phyloP scores from a whole-genome alignment of 2,888 invertebrate genomes.

The Hirtodrosophila trivittata region DNA sequence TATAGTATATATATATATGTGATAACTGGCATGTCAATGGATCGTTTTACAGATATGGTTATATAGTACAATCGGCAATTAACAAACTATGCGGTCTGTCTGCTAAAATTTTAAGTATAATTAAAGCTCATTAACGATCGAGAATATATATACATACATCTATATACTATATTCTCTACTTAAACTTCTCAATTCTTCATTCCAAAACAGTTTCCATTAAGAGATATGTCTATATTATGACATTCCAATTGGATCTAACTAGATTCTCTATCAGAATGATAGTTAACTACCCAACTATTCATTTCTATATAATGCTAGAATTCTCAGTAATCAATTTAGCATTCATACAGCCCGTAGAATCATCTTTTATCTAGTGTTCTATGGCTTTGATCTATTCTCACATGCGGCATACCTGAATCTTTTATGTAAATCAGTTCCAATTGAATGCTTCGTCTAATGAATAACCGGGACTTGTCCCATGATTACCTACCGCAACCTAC shows the following conservation, averaged over 20 bases:
- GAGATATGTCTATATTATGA: too few relatives aligned
- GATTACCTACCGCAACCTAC: conserved; percentile 15
- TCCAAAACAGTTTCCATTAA: too few relatives aligned
- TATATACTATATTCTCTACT: too few relatives aligned
- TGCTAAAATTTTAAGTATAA: background rate
- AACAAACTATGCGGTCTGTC: background rate
- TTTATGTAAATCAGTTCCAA: conserved; percentile 51
- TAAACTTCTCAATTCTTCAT: too few relatives aligned
- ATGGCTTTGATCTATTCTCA: background rate
- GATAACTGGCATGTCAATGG: background rate
- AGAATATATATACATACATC: too few relatives aligned
- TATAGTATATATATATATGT: background rate
- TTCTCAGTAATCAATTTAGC: too few relatives aligned
- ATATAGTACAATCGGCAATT: background rate
- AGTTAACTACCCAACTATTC: too few relatives aligned
- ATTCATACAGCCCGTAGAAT: too few relatives aligned
- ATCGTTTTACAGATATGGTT: background rate
- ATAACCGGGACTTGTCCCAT: conserved; percentile 30
- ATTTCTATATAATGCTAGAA: too few relatives aligned
- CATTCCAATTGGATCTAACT: too few relatives aligned
- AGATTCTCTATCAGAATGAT: too few relatives aligned
- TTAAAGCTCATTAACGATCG: background rate
- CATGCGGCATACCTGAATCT: background rate
- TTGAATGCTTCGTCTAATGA: conserved; percentile 56
- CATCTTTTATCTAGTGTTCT: too few relatives aligned